Conservation (phyloP, 1,140 invertebrate species). For the Apis cerana region DNA sequence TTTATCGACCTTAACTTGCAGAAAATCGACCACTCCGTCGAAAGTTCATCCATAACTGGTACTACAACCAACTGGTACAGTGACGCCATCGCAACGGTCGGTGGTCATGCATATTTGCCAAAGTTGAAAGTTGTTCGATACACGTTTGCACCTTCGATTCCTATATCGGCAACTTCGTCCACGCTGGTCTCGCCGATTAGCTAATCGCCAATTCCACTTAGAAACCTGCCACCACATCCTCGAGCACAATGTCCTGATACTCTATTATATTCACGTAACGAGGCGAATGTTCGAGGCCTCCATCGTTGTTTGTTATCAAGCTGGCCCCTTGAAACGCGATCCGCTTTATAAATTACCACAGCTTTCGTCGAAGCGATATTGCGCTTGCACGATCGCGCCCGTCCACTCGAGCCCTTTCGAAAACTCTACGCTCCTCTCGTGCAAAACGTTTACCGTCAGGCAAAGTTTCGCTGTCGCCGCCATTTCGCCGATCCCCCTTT, state of each 20-base stretch:
- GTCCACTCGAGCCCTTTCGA: not conserved
- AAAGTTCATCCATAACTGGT: not conserved
- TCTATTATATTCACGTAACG: conserved; percentile 2
- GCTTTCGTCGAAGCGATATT: not conserved
- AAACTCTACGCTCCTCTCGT: not conserved
- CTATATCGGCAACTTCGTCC: conserved; percentile 10
- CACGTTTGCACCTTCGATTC: conserved; percentile 10
- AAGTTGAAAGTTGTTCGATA: conserved; percentile 17
- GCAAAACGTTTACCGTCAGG: not conserved
- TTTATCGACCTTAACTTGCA: too few species aligned
- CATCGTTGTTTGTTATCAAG: conserved; percentile 4
- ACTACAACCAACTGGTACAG: too few species aligned
- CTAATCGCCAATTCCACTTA: conserved; percentile 36
- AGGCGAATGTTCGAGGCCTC: not conserved
- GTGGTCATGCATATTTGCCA: conserved; percentile 6
- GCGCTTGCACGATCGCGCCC: not conserved
- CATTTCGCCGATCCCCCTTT: not conserved
- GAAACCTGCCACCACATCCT: not conserved
- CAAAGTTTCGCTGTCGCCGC: not conserved
- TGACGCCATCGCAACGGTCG: not conserved
- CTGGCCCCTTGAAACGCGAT: not conserved
- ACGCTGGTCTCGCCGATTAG: conserved; percentile 12
- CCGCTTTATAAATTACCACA: conserved; percentile 16
- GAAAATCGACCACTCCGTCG: not conserved
- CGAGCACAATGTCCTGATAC: not conserved